Conservation (phyloP, 2,888 invertebrate species). For the Melipona beecheii region DNA sequence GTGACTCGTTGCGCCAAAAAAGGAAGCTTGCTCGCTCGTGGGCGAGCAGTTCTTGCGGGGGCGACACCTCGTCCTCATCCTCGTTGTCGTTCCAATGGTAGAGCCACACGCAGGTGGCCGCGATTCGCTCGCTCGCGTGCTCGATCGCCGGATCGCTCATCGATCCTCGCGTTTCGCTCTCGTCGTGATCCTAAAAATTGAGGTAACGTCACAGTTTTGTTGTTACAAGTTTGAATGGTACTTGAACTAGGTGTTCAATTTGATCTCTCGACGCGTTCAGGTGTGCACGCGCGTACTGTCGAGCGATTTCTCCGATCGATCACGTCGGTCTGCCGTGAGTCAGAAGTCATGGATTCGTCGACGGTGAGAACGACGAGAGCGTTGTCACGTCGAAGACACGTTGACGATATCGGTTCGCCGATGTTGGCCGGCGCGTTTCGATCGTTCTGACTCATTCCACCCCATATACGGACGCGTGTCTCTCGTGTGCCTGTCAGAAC, state of each 20-base stretch:
- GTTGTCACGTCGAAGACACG: neutral
- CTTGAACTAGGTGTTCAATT: too few species aligned
- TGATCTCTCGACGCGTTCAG: conserved; percentile 59
- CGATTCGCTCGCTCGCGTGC: conserved; percentile 27
- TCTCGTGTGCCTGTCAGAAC: conserved; percentile 15
- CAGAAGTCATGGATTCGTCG: conserved; percentile 29
- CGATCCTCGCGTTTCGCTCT: neutral
- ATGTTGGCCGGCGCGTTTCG: neutral
- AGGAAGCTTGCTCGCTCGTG: conserved; percentile 73
- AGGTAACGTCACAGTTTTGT: too few species aligned
- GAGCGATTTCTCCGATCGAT: neutral
- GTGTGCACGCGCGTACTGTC: neutral
- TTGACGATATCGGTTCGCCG: neutral
- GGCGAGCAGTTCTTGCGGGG: conserved; percentile 72
- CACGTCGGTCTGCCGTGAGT: conserved; percentile 42
- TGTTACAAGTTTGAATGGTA: too few species aligned
- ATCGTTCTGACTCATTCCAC: conserved; percentile 50
- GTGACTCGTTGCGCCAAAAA: conserved; percentile 67
- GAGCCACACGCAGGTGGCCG: conserved; percentile 64
- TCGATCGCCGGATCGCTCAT: conserved; percentile 18
- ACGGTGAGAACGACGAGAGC: neutral
- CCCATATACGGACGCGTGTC: conserved; percentile 23
- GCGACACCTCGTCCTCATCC: conserved; percentile 68
- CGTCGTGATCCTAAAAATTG: too few species aligned
- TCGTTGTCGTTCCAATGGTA: conserved; percentile 43